phyloP scores from a whole-genome alignment of 2,113 vertebrate species.

The Merops nubicus region DNA sequence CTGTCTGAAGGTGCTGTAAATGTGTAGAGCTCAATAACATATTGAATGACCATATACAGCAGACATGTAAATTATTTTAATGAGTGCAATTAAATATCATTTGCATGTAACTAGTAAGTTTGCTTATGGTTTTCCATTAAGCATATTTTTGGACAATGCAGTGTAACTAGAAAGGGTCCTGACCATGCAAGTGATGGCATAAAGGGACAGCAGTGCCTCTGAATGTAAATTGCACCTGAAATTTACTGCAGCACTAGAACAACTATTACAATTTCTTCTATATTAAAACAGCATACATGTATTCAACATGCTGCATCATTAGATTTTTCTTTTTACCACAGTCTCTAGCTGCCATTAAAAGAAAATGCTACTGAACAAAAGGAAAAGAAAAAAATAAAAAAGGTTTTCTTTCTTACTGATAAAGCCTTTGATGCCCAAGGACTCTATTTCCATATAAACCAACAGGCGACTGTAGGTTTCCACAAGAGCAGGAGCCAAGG shows the following conservation, averaged over 20 bases:
- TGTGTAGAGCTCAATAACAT: not conserved
- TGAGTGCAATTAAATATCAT: not conserved
- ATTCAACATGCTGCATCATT: not conserved
- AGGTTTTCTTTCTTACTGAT: slow-evolving; percentile 86
- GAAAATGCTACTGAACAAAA: not conserved
- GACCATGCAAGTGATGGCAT: not conserved
- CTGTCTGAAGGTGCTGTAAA: not conserved
- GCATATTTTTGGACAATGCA: not conserved
- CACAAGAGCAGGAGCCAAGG: slow-evolving; percentile 94
- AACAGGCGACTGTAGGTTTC: slow-evolving; percentile 96
- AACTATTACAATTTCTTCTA: not conserved
- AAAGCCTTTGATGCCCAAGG: slow-evolving; percentile 98
- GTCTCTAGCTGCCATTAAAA: not conserved
- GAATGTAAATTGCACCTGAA: no score
- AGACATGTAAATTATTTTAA: not conserved
- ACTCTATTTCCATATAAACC: slow-evolving; percentile 99
- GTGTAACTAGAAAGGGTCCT: not conserved
- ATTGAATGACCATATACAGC: not conserved
- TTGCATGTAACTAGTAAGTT: not conserved
- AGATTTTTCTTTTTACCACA: not conserved
- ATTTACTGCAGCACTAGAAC: not conserved
- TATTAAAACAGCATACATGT: not conserved
- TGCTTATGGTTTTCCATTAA: not conserved
- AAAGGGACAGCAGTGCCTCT: not conserved
- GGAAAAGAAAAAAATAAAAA: rapidly evolving